Evolutionary conservation across 2,113 vertebrate species (phyloP), one percentile per base, ranked within the genome.

Genomic region (Aptenodytes forsteri): DNA sequence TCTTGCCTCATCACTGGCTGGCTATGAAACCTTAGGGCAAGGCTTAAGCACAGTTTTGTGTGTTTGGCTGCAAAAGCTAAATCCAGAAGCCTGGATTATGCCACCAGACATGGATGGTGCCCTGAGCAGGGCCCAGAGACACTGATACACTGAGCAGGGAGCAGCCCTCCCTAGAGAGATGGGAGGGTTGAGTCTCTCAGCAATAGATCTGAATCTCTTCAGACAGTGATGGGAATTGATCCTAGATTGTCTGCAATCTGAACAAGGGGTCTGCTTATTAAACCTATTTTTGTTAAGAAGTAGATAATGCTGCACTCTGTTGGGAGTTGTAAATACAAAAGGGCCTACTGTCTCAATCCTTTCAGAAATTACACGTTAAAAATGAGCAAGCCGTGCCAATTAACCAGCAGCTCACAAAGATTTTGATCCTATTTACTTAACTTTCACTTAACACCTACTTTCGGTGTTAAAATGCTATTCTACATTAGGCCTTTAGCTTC

Each of bases 121-220:
- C 46, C 46, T 0, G 0, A 13, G n/a, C 2, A 2, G 18, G 13
- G 5, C 9, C 18, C 2, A 3, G 7, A 40, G 32, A 23, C 36
- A 25, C 7, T 26, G 44, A 20, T 10, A 29, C 10, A 16, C n/a
- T 47, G 29, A 52, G 58, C 20, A 30, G 34, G 46, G 29, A 86
- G 55, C 40, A 90, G 5, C 36, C 13, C 29, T 59, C 6, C 66
- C n/a, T 49, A 13, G 32, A 17, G 44, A 73, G 19, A 10, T 54
- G 40, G 21, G 34, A 83, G 19, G 3, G 27, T 12, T 65, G 34
- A 46, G 50, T 82, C 30, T 38, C 11, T 36, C 13, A 29, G 40
- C 30, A 40, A 7, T 4, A 49, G 56, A 82, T 42, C 26, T 36
- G 34, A 34, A 50, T 58, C 19, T 76, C 58, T 47, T 38, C 40